Evolutionary conservation across 2,888 invertebrate genomes (phyloP), one percentile per base, ranked within the genome.

Genomic region (Siphonodentalium dalli): DNA sequence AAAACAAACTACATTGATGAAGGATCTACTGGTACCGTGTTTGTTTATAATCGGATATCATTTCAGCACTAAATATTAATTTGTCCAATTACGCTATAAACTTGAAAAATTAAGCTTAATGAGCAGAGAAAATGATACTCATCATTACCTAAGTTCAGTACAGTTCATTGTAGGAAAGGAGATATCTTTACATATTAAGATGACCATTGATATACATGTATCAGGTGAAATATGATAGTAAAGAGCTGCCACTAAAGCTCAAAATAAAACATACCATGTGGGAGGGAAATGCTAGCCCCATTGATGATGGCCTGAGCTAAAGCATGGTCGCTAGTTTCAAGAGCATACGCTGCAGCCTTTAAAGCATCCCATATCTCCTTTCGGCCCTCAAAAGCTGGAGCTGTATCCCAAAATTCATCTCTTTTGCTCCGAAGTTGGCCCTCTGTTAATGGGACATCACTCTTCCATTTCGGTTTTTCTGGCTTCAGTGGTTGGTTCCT

Each of bases 331-430:
- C 91, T 77, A 15, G 78, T 87, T 83, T 96, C 96, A 0, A 93
- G 90, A 23, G 95, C 95, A 65, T 90, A 88, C 4, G 95, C 92
- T 11, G 96, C 96, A 23, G 95, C 96, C 65, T 93, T 88, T 63
- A 97, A 84, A 13, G 96, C 96, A 84, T 96, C 96, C 96, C 96
- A 97, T 68, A 97, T 96, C 84, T 97, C 96, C 81, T 93, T 93
- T 13, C 95, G 88, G 13, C 96, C 96, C 75, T 96, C 96, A 81
- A 96, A 96, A 0, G 95, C 95, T 39, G 96, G 96, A 37, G 96
- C 96, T 6, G 96, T 97, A 78, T 97, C 96, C 96, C 96, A 97
- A 83, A 96, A 97, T 82, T 96, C 96, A 86, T 96, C 96, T 53
- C 96, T 86, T 82, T 96, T 96, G 76, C 93, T 93, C 62, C 93